These are phyloP conservation scores for Lasioglossum malachurum DNA, from an alignment of 2,888 invertebrate genomes.

Conservation along the genomic window DNA sequence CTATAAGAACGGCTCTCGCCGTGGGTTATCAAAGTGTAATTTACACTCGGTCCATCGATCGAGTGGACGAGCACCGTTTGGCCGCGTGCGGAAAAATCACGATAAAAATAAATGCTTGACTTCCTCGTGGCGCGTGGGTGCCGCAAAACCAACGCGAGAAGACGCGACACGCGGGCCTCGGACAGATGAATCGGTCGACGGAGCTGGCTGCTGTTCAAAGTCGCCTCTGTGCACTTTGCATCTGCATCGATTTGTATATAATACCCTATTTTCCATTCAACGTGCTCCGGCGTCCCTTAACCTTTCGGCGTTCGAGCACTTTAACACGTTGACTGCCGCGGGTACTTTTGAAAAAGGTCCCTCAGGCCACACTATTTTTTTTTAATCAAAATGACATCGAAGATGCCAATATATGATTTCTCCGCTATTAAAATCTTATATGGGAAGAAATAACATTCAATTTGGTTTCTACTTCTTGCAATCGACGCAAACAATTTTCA, in stretches of 20 bases:
- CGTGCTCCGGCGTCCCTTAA: not conserved
- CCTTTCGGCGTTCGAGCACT: not conserved
- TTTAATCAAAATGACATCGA: no score
- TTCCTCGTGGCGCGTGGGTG: constrained; percentile 72
- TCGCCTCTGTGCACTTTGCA: constrained; percentile 24
- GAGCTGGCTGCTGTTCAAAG: constrained; percentile 38
- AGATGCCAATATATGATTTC: no score
- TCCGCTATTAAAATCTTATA: no score
- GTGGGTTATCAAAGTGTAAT: constrained; percentile 30
- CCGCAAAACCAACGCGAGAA: constrained; percentile 35
- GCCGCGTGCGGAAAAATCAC: constrained; percentile 61
- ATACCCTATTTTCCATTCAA: not conserved
- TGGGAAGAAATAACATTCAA: no score
- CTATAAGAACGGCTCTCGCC: not conserved
- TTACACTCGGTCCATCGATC: constrained; percentile 46
- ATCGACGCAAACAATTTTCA: no score
- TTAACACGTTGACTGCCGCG: not conserved
- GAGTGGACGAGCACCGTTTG: constrained; percentile 62
- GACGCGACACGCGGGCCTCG: constrained; percentile 3
- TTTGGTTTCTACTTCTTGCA: no score
- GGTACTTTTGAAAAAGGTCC: no score
- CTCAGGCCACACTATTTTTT: no score
- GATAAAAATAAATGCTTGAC: constrained; percentile 75
- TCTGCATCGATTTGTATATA: constrained; percentile 17
- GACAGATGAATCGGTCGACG: constrained; percentile 43